Conservation (phyloP, 1,140 invertebrate species). For the Drosophila tropicalis region DNA sequence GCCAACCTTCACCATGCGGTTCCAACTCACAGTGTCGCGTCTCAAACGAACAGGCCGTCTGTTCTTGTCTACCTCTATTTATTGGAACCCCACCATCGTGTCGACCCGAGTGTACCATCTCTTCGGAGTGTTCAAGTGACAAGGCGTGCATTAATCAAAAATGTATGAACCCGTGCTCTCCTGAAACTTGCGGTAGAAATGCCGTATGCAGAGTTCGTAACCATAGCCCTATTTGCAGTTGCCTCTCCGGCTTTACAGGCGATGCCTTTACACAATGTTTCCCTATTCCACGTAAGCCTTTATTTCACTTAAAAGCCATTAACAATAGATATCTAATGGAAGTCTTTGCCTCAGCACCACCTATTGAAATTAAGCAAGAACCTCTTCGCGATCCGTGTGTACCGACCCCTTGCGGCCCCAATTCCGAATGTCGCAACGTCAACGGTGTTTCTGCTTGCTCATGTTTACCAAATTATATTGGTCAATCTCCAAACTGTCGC, state of each 20-base stretch:
- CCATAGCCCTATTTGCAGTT: constrained; percentile 89
- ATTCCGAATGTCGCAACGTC: constrained; percentile 90
- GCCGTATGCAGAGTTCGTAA: constrained; percentile 89
- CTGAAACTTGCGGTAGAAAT: constrained; percentile 88
- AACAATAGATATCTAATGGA: neutral
- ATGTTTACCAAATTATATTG: constrained; percentile 90
- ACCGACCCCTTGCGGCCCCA: constrained; percentile 91
- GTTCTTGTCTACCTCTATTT: constrained; percentile 86
- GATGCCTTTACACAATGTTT: constrained; percentile 88
- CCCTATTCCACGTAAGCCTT: constrained; percentile 85
- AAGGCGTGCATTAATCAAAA: constrained; percentile 88
- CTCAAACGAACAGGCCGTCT: constrained; percentile 86
- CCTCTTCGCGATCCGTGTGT: constrained; percentile 88
- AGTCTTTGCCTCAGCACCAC: constrained; percentile 85
- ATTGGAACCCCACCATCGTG: constrained; percentile 87
- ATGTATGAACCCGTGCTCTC: constrained; percentile 87
- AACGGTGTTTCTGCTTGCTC: constrained; percentile 90
- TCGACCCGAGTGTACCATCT: constrained; percentile 87
- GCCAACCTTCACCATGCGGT: constrained; percentile 88
- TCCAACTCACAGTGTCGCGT: constrained; percentile 87
- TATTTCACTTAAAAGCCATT: no score
- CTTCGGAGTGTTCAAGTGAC: constrained; percentile 87
- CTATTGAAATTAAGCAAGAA: constrained; percentile 86
- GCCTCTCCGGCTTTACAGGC: constrained; percentile 86
- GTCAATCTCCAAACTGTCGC: constrained; percentile 91